Percentiles rank a stretch among this genome's conserved stretches.
phyloP scores from a whole-genome alignment of 2,113 vertebrate species.

The Brachyistius frenatus region DNA sequence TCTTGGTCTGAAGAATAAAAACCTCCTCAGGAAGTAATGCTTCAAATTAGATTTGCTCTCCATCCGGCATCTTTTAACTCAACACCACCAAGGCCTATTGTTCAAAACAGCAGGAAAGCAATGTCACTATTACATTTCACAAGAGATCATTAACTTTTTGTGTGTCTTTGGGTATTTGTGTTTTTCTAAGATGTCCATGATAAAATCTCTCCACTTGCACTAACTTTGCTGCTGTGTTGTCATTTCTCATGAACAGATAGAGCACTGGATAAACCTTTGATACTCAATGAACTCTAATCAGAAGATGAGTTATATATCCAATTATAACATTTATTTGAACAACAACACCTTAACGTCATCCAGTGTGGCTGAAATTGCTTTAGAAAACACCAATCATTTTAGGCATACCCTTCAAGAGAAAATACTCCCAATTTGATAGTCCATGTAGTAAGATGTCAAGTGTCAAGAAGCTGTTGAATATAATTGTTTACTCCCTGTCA shows the following conservation, averaged over 20 bases:
- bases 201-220: constrained; percentile 3
- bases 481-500: constrained; percentile 29
- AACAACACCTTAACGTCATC: not conserved
- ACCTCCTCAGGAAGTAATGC: constrained; percentile 42
- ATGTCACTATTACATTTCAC: constrained; percentile 37
- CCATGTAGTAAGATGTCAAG: constrained; percentile 15
- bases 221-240: not conserved
- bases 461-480: constrained; percentile 10
- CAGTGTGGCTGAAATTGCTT: constrained; percentile 9
- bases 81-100: constrained; percentile 9
- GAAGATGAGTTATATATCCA: not conserved
- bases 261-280: not conserved
- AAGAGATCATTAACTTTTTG: constrained; percentile 28
- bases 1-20: constrained; percentile 42
- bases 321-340: not conserved
- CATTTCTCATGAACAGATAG: constrained; percentile 5
- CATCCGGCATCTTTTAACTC: constrained; percentile 50
- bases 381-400: constrained; percentile 6
- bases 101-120: constrained; percentile 41
- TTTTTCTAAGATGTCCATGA: not conserved
- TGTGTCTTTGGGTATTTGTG: constrained; percentile 10
- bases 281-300: constrained; percentile 1
- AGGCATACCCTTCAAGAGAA: not conserved
- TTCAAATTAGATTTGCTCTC: constrained; percentile 58
- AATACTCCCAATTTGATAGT: not conserved